Evolutionary conservation across 2,113 vertebrate species (phyloP), one percentile per base, ranked within the genome.

Genomic region (Oreochromis niloticus): DNA sequence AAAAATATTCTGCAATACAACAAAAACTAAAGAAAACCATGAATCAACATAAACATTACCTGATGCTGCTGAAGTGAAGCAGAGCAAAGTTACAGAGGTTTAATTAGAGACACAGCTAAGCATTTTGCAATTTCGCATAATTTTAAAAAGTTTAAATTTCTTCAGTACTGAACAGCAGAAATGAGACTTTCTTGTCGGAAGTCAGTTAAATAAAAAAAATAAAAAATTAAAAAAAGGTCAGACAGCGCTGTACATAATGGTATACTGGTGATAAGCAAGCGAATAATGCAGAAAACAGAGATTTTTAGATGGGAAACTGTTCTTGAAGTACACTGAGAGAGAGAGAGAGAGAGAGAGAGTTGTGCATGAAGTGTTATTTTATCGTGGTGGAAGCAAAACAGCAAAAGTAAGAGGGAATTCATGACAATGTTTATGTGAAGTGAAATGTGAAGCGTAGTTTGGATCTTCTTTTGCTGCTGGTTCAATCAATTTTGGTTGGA

Each of bases 111-210:
- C 57, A 61, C 5, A 27, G 27, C 27, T 27, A 27, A 27, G 30
- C 2, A 0, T 0, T 59, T 59, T 30, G 27, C 7, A 16, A 59
- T 32, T 61, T 61, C 0, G 30, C 30, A 6, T 34, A 10, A 61
- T 61, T 61, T 17, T 2, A 61, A 61, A 61, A 61, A 10, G 30
- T 34, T 61, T 19, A 34, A 2, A 61, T 34, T 61, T 34, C 57
- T 61, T 34, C 57, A 61, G 57, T 61, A 19, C 34, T 61, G 5
- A 34, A 2, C 57, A 19, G 16, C 57, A 34, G 57, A 61, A 2
- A 61, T 61, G 2, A 34, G 16, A 19, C 0, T 61, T 61, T 61
- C 59, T 61, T 34, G 57, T 61, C 1, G 1, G 59, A 61, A 19
- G 59, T 19, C 57, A 61, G 9, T 19, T 11, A 61, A 32, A 32